These are phyloP conservation scores for Sakesphorus luctuosus DNA, from an alignment of 2,113 vertebrate genomes.

Conservation along the genomic window DNA sequence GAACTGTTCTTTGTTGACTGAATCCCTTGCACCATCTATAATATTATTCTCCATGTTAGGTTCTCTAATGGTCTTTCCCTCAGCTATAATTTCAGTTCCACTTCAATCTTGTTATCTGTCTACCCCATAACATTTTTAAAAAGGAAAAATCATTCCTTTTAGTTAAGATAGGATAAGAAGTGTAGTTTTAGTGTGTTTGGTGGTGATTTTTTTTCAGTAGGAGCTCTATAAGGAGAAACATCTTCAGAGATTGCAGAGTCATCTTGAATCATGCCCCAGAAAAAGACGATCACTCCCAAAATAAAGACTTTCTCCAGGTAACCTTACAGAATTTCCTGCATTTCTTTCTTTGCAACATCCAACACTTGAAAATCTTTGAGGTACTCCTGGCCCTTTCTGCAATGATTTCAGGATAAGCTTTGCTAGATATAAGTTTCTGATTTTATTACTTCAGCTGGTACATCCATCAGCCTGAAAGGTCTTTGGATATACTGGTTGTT, in stretches of 20 bases:
- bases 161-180: neutral
- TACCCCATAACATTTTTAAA: neutral
- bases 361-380: neutral
- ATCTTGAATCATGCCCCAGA: neutral
- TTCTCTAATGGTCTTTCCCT: neutral
- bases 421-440: neutral
- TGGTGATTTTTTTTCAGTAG: neutral
- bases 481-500: neutral
- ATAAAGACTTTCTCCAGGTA: neutral
- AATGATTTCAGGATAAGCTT: neutral
- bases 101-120: neutral
- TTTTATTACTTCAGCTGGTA: neutral
- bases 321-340: neutral
- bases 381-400: neutral
- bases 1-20: neutral
- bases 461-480: neutral
- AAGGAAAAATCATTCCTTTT: neutral
- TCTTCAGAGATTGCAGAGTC: neutral
- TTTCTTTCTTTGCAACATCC: neutral
- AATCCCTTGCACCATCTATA: neutral
- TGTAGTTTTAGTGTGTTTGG: neutral
- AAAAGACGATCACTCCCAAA: neutral
- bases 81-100: neutral
- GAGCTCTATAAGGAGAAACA: neutral
- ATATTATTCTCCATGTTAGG: neutral